phyloP scores from a whole-genome alignment of 2,797 vertebrate genomes.

The Buceros bicornis region DNA sequence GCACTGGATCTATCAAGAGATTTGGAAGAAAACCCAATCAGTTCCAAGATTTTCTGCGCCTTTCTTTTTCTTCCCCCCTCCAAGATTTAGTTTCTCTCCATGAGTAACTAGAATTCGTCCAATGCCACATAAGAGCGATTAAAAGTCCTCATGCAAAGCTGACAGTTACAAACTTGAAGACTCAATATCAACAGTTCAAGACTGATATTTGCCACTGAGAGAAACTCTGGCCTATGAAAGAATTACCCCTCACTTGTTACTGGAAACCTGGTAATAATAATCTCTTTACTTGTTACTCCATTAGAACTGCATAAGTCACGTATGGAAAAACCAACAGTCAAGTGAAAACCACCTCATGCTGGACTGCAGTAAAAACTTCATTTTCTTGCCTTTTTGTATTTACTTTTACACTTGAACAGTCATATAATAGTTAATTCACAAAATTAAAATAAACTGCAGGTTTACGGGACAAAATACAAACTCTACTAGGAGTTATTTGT shows the following conservation, averaged over 20 bases:
- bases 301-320: background rate
- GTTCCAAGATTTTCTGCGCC: background rate
- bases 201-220: background rate
- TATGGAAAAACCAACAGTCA: background rate
- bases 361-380: background rate
- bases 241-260: background rate
- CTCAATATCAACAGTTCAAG: background rate
- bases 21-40: background rate
- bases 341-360: background rate
- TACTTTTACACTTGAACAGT: background rate
- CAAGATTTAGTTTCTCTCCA: background rate
- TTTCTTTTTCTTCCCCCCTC: background rate
- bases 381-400: background rate
- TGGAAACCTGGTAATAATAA: background rate
- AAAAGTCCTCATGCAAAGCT: background rate
- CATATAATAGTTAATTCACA: background rate
- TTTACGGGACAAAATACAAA: background rate
- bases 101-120: background rate
- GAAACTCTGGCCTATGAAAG: background rate
- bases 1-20: background rate
- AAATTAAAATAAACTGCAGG: background rate
- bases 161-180: background rate
- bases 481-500: background rate
- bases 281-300: background rate
- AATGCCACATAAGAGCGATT: background rate